These are phyloP conservation scores for Laspeyria flexula DNA, from an alignment of 2,888 invertebrate species.

Conservation along the genomic window DNA sequence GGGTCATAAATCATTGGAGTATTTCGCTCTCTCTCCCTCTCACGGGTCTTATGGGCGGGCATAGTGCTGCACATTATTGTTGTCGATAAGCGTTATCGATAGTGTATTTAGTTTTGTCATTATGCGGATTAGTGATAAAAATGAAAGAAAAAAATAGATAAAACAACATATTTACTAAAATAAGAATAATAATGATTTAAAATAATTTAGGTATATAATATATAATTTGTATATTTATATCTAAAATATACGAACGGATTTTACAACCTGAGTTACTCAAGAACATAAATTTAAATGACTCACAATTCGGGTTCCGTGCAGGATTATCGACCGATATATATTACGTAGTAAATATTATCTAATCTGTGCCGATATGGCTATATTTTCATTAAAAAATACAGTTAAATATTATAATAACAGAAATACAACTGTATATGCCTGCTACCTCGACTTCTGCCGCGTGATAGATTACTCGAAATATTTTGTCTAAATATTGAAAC, in stretches of 20 bases:
- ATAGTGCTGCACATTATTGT: slow-evolving; percentile 1
- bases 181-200: too few relatives aligned
- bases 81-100: background rate
- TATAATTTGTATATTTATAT: too few relatives aligned
- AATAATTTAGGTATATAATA: too few relatives aligned
- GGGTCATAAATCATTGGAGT: slow-evolving; percentile 1
- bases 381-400: slow-evolving; percentile 1
- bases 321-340: background rate
- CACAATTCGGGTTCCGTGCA: background rate
- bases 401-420: background rate
- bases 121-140: slow-evolving; percentile 3
- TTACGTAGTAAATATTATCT: too few relatives aligned
- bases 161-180: slow-evolving; percentile 2
- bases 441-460: background rate
- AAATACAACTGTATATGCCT: background rate
- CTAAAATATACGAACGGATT: background rate
- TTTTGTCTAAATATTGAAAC: too few relatives aligned
- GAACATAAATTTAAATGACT: too few relatives aligned
- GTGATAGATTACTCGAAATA: too few relatives aligned
- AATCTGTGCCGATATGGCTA: background rate
- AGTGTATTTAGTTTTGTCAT: slow-evolving; percentile 2
- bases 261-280: too few relatives aligned
- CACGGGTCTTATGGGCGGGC: background rate
- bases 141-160: slow-evolving; percentile 2
- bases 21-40: slow-evolving; percentile 1